A percentile compares a stretch with the other conserved stretches of the same genome.
phyloP scores from a whole-genome alignment of 2,888 invertebrate genomes.

The Branchellion lobata region DNA sequence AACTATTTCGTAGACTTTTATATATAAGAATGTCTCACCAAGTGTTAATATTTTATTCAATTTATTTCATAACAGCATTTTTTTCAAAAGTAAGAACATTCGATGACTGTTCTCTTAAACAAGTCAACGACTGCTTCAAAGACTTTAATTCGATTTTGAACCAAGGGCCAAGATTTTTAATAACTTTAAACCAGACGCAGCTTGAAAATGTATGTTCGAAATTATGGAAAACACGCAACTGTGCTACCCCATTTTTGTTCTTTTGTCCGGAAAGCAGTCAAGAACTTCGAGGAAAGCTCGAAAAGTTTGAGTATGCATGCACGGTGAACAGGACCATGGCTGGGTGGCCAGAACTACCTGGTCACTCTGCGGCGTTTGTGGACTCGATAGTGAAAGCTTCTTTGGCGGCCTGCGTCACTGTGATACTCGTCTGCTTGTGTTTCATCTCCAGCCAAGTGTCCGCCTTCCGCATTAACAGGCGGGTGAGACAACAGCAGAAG shows the following conservation, averaged over 20 bases:
- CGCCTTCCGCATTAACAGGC: neutral
- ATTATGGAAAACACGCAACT: slow-evolving; percentile 20
- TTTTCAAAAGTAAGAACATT: no score
- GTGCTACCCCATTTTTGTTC: slow-evolving; percentile 24
- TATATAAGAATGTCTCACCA: no score
- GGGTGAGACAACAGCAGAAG: neutral
- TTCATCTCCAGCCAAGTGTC: neutral
- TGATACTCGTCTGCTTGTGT: slow-evolving; percentile 1
- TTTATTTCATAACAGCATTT: no score
- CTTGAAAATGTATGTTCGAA: slow-evolving; percentile 16
- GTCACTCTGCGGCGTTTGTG: neutral
- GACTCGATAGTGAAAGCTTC: slow-evolving; percentile 11
- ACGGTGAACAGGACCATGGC: slow-evolving; percentile 21
- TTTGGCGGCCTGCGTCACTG: slow-evolving; percentile 23
- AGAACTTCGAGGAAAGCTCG: slow-evolving; percentile 4
- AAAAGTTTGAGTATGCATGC: slow-evolving; percentile 37
- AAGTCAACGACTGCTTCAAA: slow-evolving; percentile 1
- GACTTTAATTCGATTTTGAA: neutral
- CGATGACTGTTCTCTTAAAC: slow-evolving; percentile 7
- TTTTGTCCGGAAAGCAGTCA: slow-evolving; percentile 28
- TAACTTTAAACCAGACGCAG: neutral
- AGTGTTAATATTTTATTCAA: no score
- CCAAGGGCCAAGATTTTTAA: slow-evolving; percentile 5
- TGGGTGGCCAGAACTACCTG: slow-evolving; percentile 33
- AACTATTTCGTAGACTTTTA: no score